phyloP scores from a whole-genome alignment of 2,888 invertebrate species.

The Euspilapteryx auroguttella region DNA sequence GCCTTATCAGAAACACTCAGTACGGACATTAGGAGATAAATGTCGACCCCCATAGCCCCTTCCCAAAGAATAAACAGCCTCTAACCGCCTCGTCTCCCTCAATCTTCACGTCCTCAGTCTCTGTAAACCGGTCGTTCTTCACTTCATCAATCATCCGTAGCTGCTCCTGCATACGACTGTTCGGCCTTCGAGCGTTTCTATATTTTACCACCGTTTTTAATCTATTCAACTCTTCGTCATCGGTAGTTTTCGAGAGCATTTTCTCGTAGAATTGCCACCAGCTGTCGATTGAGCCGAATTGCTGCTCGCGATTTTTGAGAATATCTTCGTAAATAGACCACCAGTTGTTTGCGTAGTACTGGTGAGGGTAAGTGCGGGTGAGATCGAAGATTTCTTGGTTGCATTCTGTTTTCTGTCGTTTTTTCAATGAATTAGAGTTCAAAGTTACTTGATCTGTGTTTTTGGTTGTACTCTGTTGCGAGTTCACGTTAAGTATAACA shows the following conservation, averaged over 20 bases:
- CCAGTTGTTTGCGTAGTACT: slow-evolving; percentile 57
- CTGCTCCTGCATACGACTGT: slow-evolving; percentile 40
- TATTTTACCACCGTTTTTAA: slow-evolving; percentile 24
- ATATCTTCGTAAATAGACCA: slow-evolving; percentile 52
- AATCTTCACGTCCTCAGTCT: slow-evolving; percentile 27
- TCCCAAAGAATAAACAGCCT: slow-evolving; percentile 11
- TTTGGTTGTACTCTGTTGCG: slow-evolving; percentile 18
- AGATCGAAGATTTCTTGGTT: slow-evolving; percentile 37
- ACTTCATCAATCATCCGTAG: slow-evolving; percentile 36
- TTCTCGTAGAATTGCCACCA: slow-evolving; percentile 54
- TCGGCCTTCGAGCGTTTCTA: slow-evolving; percentile 24
- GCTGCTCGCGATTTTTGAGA: slow-evolving; percentile 36
- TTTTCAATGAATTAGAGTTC: slow-evolving; percentile 18
- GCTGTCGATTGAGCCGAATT: slow-evolving; percentile 48
- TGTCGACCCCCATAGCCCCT: background rate
- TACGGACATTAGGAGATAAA: no score
- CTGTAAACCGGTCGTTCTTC: slow-evolving; percentile 30
- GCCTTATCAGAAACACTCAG: no score
- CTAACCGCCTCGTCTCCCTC: slow-evolving; percentile 45
- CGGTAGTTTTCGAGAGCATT: slow-evolving; percentile 25
- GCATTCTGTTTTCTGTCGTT: slow-evolving; percentile 18
- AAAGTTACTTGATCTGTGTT: slow-evolving; percentile 25
- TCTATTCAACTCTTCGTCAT: slow-evolving; percentile 24
- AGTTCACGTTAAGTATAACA: slow-evolving; percentile 24
- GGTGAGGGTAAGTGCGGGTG: slow-evolving; percentile 36